These are phyloP conservation scores for Tolypeutes matacus DNA, from an alignment of 2,797 vertebrate species.

Conservation along the genomic window DNA sequence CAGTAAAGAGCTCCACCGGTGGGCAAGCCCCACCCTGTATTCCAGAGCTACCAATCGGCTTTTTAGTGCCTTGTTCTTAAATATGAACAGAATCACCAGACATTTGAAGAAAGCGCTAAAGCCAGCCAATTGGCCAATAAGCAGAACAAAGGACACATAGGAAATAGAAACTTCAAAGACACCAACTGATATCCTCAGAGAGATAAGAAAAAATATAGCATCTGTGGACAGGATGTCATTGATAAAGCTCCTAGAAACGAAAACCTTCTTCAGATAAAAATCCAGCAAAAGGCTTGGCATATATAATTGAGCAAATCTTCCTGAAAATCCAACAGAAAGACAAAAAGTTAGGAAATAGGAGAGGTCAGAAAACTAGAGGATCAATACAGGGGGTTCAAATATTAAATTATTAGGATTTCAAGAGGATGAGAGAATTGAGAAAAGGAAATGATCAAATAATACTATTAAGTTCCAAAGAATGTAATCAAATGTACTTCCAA, in stretches of 20 bases:
- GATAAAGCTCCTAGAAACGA: not conserved
- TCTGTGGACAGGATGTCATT: not conserved
- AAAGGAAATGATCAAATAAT: not conserved
- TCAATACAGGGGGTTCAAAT: not conserved
- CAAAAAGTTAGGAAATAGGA: not conserved
- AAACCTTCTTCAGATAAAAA: slow-evolving; percentile 30
- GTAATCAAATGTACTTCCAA: not conserved
- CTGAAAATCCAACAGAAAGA: not conserved
- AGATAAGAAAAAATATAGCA: not conserved
- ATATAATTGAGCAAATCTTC: not conserved
- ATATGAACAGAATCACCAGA: not conserved
- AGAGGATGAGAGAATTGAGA: not conserved
- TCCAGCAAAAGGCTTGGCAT: not conserved
- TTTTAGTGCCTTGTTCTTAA: slow-evolving; percentile 31
- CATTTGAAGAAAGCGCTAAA: not conserved
- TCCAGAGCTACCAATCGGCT: not conserved
- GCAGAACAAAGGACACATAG: slow-evolving; percentile 25
- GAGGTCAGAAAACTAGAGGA: not conserved
- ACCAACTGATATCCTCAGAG: not conserved
- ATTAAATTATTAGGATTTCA: slow-evolving; percentile 4
- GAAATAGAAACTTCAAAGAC: slow-evolving; percentile 51
- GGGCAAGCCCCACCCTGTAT: not conserved
- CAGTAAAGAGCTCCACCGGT: not conserved
- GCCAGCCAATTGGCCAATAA: not conserved
- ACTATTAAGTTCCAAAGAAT: not conserved